Percentiles rank a stretch among this genome's conserved stretches.
Evolutionary conservation across 2,888 invertebrate species (phyloP).

Genomic region (Pandemis cinnamomeana): DNA sequence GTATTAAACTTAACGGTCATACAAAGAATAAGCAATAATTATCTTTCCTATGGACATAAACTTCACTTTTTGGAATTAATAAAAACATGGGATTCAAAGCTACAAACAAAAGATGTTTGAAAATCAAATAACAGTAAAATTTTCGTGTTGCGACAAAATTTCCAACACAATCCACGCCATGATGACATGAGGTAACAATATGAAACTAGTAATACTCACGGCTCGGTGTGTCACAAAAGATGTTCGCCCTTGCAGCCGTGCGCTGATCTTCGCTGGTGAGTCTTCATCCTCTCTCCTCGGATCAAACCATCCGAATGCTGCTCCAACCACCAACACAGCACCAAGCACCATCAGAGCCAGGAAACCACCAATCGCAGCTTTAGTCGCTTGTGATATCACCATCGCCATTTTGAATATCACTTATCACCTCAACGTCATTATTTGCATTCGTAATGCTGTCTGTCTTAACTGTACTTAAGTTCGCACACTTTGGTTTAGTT

Average conservation of each 20-base stretch:
- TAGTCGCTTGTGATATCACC: conserved; percentile 81
- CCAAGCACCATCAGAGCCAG: conserved; percentile 78
- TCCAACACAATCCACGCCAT: neutral
- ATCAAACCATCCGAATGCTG: conserved; percentile 79
- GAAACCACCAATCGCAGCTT: conserved; percentile 78
- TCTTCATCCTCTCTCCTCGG: conserved; percentile 78
- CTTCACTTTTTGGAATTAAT: too few species aligned
- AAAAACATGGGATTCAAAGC: too few species aligned
- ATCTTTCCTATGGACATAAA: too few species aligned
- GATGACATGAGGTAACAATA: too few species aligned
- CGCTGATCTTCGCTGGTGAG: conserved; percentile 77
- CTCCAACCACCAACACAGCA: conserved; percentile 77
- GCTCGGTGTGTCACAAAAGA: conserved; percentile 80
- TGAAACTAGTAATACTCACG: conserved; percentile 61
- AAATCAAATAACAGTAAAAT: too few species aligned
- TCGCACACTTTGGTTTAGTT: neutral
- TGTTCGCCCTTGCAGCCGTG: conserved; percentile 75
- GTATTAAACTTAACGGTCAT: neutral
- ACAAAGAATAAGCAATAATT: too few species aligned
- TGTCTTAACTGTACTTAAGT: neutral
- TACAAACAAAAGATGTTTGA: too few species aligned
- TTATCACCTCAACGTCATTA: conserved; percentile 67
- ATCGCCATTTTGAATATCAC: conserved; percentile 75
- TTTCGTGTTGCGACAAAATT: too few species aligned
- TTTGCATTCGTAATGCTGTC: conserved; percentile 40